Evolutionary conservation across 2,888 invertebrate species (phyloP).

Genomic region (Dorcus hopei): DNA sequence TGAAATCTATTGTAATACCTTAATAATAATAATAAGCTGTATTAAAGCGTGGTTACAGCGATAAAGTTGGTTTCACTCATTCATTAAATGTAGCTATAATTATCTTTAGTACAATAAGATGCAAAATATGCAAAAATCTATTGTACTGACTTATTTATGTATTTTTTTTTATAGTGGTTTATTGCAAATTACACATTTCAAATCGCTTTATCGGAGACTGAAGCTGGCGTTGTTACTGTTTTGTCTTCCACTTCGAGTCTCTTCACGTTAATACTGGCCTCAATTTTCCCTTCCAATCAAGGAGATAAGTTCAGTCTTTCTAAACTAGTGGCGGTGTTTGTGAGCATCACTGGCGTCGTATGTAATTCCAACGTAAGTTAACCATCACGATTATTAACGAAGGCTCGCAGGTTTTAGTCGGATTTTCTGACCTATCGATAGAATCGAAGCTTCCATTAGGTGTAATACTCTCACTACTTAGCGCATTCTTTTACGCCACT

Average conservation of each 20-base stretch:
- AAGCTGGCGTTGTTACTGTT: slow-evolving; percentile 83
- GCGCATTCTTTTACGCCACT: slow-evolving; percentile 85
- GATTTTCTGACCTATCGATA: slow-evolving; percentile 66
- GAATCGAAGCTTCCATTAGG: slow-evolving; percentile 71
- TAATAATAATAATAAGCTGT: no score
- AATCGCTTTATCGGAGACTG: slow-evolving; percentile 77
- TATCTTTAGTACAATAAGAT: no score
- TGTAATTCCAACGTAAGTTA: slow-evolving; percentile 42
- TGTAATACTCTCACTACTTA: slow-evolving; percentile 76
- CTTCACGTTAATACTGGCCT: slow-evolving; percentile 83
- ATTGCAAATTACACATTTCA: slow-evolving; percentile 91
- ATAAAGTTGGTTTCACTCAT: no score
- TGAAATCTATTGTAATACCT: no score
- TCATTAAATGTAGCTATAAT: no score
- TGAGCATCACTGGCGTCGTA: slow-evolving; percentile 78
- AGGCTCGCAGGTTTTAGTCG: slow-evolving; percentile 66
- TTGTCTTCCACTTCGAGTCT: slow-evolving; percentile 86
- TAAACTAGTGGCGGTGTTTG: slow-evolving; percentile 75
- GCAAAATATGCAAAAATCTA: no score
- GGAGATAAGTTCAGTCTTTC: slow-evolving; percentile 83
- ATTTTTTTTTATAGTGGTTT: slow-evolving; percentile 76
- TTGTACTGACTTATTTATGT: no score
- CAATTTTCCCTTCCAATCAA: slow-evolving; percentile 78
- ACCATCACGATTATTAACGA: neutral
- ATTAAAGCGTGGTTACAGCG: no score